These are phyloP conservation scores for Stenodera caucasica DNA, from an alignment of 2,888 invertebrate species.

Conservation along the genomic window DNA sequence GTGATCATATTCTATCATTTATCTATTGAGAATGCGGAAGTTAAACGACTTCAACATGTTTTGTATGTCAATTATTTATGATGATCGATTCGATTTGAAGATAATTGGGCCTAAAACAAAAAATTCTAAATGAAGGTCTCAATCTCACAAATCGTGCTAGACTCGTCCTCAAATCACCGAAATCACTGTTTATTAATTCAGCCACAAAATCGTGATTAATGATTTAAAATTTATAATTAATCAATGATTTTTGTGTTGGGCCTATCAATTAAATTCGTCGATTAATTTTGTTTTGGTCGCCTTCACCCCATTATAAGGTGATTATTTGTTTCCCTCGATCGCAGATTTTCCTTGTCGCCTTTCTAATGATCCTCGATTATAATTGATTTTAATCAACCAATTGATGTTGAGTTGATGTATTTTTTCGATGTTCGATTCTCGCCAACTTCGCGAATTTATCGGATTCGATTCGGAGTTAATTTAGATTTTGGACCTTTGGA, in stretches of 20 bases:
- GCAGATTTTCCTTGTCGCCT: background rate
- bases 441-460: too few species aligned
- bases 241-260: too few species aligned
- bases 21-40: constrained; percentile 10
- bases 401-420: too few species aligned
- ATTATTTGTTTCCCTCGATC: background rate
- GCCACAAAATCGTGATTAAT: constrained; percentile 6
- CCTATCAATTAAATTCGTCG: background rate
- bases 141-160: too few species aligned
- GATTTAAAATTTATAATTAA: too few species aligned
- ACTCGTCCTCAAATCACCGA: background rate
- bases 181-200: background rate
- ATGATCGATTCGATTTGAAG: too few species aligned
- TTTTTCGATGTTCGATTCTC: too few species aligned
- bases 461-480: constrained; percentile 1
- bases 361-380: background rate
- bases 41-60: background rate
- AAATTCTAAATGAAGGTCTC: too few species aligned
- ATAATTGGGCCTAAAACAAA: too few species aligned
- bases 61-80: constrained; percentile 9
- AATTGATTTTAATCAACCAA: background rate
- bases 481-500: background rate
- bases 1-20: background rate
- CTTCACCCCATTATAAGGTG: background rate
- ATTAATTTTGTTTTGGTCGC: background rate